These are phyloP conservation scores for Macropodus opercularis DNA, from an alignment of 2,797 vertebrate species.

Conservation along the genomic window DNA sequence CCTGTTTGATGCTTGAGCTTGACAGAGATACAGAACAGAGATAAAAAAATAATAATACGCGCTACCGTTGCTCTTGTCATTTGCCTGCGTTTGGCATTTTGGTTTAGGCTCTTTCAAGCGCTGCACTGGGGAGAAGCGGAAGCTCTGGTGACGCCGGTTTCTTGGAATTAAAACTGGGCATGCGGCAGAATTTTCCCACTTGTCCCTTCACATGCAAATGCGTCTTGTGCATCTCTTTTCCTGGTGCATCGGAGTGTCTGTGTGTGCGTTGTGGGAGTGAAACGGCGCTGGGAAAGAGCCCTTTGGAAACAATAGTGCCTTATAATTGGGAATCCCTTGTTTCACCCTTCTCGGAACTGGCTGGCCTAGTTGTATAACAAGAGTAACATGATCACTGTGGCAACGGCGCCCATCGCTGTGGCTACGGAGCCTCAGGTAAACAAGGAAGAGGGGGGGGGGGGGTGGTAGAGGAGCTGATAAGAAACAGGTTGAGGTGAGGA, in stretches of 20 bases:
- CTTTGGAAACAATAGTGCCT: constrained; percentile 72
- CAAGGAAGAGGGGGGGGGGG: constrained; percentile 47
- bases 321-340: constrained; percentile 75
- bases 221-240: constrained; percentile 36
- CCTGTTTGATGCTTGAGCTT: too few relatives aligned
- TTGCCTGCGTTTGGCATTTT: too few relatives aligned
- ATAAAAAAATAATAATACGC: too few relatives aligned
- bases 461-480: background rate
- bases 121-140: too few relatives aligned
- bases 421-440: constrained; percentile 71
- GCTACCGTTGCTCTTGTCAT: too few relatives aligned
- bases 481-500: constrained; percentile 17
- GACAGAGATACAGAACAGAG: too few relatives aligned
- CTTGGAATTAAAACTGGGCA: too few relatives aligned
- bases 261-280: constrained; percentile 46
- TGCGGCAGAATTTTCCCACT: background rate
- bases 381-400: constrained; percentile 67
- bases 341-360: constrained; percentile 67
- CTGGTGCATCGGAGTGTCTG: constrained; percentile 12
- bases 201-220: constrained; percentile 17
- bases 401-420: constrained; percentile 59
- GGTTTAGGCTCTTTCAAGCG: too few relatives aligned
- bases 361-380: constrained; percentile 63
- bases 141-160: too few relatives aligned
- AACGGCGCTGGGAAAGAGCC: constrained; percentile 36